Evolutionary conservation across 1,140 invertebrate genomes (phyloP).

Genomic region (Vanessa atalanta): DNA sequence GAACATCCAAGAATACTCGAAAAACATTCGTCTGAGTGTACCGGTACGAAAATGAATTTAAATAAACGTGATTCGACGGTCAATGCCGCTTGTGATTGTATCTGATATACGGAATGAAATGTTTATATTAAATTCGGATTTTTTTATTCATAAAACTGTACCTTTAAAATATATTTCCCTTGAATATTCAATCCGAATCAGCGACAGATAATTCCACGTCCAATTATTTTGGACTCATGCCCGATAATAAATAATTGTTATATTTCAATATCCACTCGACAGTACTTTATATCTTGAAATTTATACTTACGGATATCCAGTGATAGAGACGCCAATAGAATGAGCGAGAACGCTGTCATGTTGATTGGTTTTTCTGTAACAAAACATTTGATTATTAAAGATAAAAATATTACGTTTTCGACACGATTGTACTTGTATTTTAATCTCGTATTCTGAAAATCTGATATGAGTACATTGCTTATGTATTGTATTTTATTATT

Average conservation of each 20-base stretch:
- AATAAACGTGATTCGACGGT: no score
- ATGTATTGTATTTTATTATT: no score
- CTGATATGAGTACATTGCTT: no score
- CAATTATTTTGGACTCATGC: slow-evolving; percentile 17
- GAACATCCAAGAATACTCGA: no score
- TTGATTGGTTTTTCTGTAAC: slow-evolving; percentile 48
- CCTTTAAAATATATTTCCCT: background rate
- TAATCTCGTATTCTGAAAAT: no score
- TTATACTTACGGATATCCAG: slow-evolving; percentile 54
- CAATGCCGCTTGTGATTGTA: no score
- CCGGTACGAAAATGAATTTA: no score
- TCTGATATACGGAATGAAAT: background rate
- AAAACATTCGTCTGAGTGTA: no score
- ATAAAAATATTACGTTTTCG: background rate
- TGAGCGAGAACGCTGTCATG: slow-evolving; percentile 47
- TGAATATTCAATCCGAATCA: background rate
- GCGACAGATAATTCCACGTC: background rate
- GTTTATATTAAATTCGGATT: background rate
- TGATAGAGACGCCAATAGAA: slow-evolving; percentile 51
- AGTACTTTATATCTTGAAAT: slow-evolving; percentile 9
- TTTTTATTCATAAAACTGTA: background rate
- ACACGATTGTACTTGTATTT: no score
- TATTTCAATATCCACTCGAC: slow-evolving; percentile 26
- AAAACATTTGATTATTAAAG: slow-evolving; percentile 37
- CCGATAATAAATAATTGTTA: slow-evolving; percentile 30